Percentiles rank a stretch among this genome's conserved stretches.
phyloP scores from a whole-genome alignment of 2,113 vertebrate species.

The Datnioides undecimradiatus region DNA sequence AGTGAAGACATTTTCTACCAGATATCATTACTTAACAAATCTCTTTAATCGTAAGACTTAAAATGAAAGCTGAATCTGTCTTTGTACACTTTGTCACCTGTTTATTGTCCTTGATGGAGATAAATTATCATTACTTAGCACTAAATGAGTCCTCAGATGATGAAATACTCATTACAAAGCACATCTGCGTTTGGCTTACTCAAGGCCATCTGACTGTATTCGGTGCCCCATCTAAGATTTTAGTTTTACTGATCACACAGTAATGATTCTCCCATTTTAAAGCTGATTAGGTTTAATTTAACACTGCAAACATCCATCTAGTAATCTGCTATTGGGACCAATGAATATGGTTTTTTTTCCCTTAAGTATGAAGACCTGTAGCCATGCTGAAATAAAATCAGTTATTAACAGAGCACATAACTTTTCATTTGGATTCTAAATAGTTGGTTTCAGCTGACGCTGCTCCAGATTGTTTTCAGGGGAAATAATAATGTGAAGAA shows the following conservation, averaged over 20 bases:
- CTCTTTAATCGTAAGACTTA: not conserved
- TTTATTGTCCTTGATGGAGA: not conserved
- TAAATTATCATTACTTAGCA: not conserved
- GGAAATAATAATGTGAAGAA: not conserved
- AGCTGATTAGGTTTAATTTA: not conserved
- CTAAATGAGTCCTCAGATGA: not conserved
- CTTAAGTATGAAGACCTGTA: not conserved
- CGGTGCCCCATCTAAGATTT: not conserved
- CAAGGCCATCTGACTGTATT: not conserved
- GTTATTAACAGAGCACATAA: not conserved
- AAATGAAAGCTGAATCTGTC: not conserved
- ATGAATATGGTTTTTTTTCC: not conserved
- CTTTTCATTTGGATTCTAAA: slow-evolving; percentile 1
- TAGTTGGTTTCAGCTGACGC: not conserved
- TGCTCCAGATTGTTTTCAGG: not conserved
- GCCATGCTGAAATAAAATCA: not conserved
- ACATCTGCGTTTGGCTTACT: not conserved
- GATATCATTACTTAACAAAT: not conserved
- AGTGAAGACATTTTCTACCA: not conserved
- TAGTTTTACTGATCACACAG: not conserved
- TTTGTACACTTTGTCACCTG: not conserved
- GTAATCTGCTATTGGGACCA: not conserved
- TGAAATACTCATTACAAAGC: slow-evolving; percentile 3
- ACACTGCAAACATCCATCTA: not conserved
- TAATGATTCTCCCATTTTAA: not conserved